Percentiles rank a stretch among this genome's conserved stretches.
Evolutionary conservation across 2,797 vertebrate species (phyloP).

Genomic region (Epinephelus malabaricus): DNA sequence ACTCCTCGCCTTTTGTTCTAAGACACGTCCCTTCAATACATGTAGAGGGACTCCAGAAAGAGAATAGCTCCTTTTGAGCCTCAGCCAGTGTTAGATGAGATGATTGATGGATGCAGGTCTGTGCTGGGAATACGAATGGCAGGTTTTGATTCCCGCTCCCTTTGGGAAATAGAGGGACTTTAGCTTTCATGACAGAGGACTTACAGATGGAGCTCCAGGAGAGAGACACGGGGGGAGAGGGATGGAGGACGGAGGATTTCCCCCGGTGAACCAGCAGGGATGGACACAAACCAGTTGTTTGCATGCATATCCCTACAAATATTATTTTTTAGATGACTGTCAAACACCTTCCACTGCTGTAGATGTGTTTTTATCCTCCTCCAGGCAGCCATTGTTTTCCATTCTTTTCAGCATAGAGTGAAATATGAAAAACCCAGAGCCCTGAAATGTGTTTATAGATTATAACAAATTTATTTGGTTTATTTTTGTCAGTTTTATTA

Average conservation of each 20-base stretch:
- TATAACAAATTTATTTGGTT: not conserved
- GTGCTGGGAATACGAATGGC: conserved; percentile 82
- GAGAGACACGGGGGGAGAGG: not conserved
- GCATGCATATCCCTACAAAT: not conserved
- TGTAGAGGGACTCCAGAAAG: conserved; percentile 63
- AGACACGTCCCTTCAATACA: conserved; percentile 73
- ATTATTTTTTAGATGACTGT: not conserved
- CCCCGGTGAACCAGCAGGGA: conserved; percentile 18
- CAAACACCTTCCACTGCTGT: not conserved
- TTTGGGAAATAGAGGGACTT: conserved; percentile 69
- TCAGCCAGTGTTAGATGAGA: conserved; percentile 69
- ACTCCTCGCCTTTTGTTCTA: conserved; percentile 74
- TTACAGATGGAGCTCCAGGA: conserved; percentile 45
- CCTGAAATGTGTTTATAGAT: not conserved
- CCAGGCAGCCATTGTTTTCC: not conserved
- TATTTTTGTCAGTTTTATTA: not conserved
- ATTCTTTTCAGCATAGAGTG: not conserved
- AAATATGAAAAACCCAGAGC: not conserved
- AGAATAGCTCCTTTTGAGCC: conserved; percentile 69
- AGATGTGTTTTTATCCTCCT: not conserved
- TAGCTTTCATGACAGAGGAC: conserved; percentile 74
- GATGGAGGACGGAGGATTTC: conserved; percentile 31
- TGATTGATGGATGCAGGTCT: conserved; percentile 82
- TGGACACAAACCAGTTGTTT: conserved; percentile 19
- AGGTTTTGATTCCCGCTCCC: conserved; percentile 75